phyloP scores from a whole-genome alignment of 2,888 invertebrate genomes.

The Sussaba pulchella region DNA sequence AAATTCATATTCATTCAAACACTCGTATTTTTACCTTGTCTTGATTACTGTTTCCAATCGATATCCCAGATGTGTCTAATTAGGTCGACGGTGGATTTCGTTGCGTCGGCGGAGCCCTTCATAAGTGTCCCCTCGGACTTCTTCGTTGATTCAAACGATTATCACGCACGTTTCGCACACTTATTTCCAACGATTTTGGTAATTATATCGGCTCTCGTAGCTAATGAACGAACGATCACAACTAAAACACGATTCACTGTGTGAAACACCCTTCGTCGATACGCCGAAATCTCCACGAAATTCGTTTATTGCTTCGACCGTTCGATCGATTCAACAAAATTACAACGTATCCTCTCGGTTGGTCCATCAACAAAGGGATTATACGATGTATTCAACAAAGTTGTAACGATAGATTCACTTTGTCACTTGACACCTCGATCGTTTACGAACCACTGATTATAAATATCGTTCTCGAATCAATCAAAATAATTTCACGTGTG shows the following conservation, averaged over 20 bases:
- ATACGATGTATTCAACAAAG: background rate
- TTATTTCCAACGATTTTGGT: background rate
- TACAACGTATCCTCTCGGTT: slow-evolving; percentile 7
- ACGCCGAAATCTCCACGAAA: background rate
- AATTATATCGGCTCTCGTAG: slow-evolving; percentile 8
- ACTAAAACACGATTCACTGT: slow-evolving; percentile 22
- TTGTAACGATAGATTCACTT: background rate
- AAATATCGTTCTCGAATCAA: slow-evolving; percentile 60
- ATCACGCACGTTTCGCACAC: slow-evolving; percentile 52
- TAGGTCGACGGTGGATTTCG: slow-evolving; percentile 76
- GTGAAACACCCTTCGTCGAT: background rate
- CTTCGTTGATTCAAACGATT: slow-evolving; percentile 52
- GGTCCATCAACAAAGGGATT: background rate
- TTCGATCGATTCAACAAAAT: slow-evolving; percentile 11
- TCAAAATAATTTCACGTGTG: slow-evolving; percentile 54
- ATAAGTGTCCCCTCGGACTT: slow-evolving; percentile 78
- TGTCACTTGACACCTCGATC: slow-evolving; percentile 3
- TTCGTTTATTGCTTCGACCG: background rate
- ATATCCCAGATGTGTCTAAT: slow-evolving; percentile 81
- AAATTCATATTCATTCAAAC: background rate
- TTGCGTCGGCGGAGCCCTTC: slow-evolving; percentile 78
- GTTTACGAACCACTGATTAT: slow-evolving; percentile 63
- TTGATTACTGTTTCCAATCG: slow-evolving; percentile 80
- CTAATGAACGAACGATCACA: slow-evolving; percentile 14
- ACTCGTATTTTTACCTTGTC: slow-evolving; percentile 74